phyloP scores from a whole-genome alignment of 2,888 invertebrate genomes.

The Acrobasis suavella region DNA sequence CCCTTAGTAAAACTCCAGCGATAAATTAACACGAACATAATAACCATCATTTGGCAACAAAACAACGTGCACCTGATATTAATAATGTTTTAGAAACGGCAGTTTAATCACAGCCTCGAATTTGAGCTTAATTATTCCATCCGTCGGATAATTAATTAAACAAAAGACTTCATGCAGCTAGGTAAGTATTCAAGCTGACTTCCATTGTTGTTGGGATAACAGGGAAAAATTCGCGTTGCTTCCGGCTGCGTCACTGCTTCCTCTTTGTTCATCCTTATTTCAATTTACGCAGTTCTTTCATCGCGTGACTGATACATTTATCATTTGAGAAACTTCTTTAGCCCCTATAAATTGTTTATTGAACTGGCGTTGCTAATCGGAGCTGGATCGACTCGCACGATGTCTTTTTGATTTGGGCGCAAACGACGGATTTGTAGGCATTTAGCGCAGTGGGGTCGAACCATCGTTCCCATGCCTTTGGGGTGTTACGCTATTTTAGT shows the following conservation, averaged over 20 bases:
- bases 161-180: constrained; percentile 66
- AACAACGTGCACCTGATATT: constrained; percentile 65
- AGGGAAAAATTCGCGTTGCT: constrained; percentile 70
- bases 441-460: constrained; percentile 64
- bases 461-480: constrained; percentile 73
- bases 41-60: constrained; percentile 58
- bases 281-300: constrained; percentile 66
- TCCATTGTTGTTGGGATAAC: constrained; percentile 69
- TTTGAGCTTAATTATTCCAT: constrained; percentile 72
- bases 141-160: constrained; percentile 75
- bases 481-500: constrained; percentile 81
- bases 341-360: constrained; percentile 72
- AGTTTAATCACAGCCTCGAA: constrained; percentile 64
- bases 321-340: constrained; percentile 64
- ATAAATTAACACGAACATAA: constrained; percentile 59
- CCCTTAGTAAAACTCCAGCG: constrained; percentile 49
- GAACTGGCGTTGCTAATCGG: constrained; percentile 73
- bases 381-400: constrained; percentile 58
- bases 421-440: constrained; percentile 73
- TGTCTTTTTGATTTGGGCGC: constrained; percentile 74
- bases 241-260: constrained; percentile 56
- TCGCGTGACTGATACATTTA: constrained; percentile 70
- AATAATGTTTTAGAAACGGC: constrained; percentile 59
- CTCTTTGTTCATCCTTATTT: constrained; percentile 63
- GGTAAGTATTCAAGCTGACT: constrained; percentile 61